Base-by-base conservation (phyloP, 2,797 vertebrate species). In the Amniataba percoides region DNA sequence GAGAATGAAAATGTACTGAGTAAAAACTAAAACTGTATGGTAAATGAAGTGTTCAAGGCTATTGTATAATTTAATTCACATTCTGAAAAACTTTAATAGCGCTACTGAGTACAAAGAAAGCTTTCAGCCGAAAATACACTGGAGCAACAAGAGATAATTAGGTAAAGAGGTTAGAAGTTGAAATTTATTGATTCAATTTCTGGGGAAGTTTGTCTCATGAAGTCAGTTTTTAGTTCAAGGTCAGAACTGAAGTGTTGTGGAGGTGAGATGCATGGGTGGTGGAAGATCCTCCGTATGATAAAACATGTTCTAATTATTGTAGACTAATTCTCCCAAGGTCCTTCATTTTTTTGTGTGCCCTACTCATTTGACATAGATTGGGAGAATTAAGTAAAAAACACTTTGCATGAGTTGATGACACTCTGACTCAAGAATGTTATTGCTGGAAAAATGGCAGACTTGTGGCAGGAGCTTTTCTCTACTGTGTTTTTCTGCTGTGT, bases 241-340 rank as follows among this genome's bases (percentile, higher is more conserved):
- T 94, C 88, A 84, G 49, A 81, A 27, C 51, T 77, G 51, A 72
- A 77, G 46, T 5, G 14, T 71, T 71, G 58, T 46, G 56, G 82
- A 87, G 85, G 77, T 89, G 74, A 85, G 71, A 77, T 81, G 83
- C 67, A 82, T 66, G 82, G 62, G 76, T 85, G 78, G 78, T 78
- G 59, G 61, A 82, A 81, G 81, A 91, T 87, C 78, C 63, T 85
- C 78, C 77, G 80, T 83, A 91, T 86, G 84, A 93, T 89, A 88
- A 87, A 87, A 90, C 83, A 77, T 74, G 88, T 91, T 94, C 93
- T 94, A 94, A 95, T 95, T 95, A 95, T 78, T 92, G 77, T 74
- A 83, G 64, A 82, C 79, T 87, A 91, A 94, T 88, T 93, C 88
- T 93, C 93, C 67, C 76, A 93, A 92, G 88, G 84, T 89, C 78